Evolutionary conservation across 2,888 invertebrate genomes (phyloP).

Genomic region (Horisme vitalbata): DNA sequence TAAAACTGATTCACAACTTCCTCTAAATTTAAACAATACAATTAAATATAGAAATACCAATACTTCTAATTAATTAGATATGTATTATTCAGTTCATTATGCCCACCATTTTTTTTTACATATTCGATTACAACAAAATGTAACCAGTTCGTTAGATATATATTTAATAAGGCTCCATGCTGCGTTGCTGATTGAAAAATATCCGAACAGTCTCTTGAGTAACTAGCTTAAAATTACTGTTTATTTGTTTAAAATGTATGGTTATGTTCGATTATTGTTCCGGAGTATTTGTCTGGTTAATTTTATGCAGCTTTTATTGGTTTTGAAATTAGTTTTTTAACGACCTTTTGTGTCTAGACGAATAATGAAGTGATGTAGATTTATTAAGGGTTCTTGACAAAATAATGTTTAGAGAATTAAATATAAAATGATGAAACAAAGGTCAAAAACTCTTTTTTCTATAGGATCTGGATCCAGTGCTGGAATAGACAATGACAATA

Average conservation of each 20-base stretch:
- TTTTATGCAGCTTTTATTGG: slow-evolving; percentile 23
- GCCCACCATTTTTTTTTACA: slow-evolving; percentile 26
- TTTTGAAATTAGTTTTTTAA: slow-evolving; percentile 15
- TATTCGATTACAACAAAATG: slow-evolving; percentile 33
- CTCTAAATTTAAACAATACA: slow-evolving; percentile 25
- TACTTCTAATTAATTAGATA: slow-evolving; percentile 30
- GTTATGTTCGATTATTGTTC: slow-evolving; percentile 29
- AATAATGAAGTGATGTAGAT: neutral
- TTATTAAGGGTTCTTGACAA: too few species aligned
- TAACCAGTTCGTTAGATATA: slow-evolving; percentile 57
- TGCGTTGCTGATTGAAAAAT: slow-evolving; percentile 72
- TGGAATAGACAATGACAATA: too few species aligned
- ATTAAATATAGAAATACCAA: slow-evolving; percentile 29
- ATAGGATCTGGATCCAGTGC: too few species aligned
- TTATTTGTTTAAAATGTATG: slow-evolving; percentile 35
- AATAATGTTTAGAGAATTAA: too few species aligned
- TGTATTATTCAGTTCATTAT: slow-evolving; percentile 36
- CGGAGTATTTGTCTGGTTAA: slow-evolving; percentile 29
- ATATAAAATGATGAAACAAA: too few species aligned
- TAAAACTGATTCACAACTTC: slow-evolving; percentile 23
- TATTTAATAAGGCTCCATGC: slow-evolving; percentile 65
- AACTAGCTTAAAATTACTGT: slow-evolving; percentile 46
- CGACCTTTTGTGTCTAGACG: slow-evolving; percentile 6
- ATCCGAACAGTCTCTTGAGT: slow-evolving; percentile 39
- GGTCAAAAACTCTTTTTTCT: too few species aligned